Conservation (phyloP, 2,888 invertebrate species). For the Brachyptera risi region DNA sequence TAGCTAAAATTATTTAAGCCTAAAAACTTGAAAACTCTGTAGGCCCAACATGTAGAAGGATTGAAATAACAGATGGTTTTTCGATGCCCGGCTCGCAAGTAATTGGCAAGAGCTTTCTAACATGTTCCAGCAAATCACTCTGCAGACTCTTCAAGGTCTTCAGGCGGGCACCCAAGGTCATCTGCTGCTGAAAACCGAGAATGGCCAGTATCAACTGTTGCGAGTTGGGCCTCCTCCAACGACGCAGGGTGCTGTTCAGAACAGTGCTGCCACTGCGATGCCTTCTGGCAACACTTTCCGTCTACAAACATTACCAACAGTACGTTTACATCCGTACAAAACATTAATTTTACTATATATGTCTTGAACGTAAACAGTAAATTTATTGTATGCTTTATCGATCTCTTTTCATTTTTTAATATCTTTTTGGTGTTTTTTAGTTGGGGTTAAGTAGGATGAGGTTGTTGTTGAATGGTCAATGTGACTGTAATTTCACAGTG, state of each 20-base stretch:
- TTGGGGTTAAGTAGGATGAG: not conserved
- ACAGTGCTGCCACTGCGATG: conserved; percentile 41
- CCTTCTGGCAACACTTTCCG: conserved; percentile 58
- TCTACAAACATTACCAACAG: conserved; percentile 81
- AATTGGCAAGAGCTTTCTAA: too few relatives aligned
- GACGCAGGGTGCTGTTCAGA: conserved; percentile 45
- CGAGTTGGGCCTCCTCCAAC: conserved; percentile 78
- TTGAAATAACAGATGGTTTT: too few relatives aligned
- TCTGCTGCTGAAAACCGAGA: conserved; percentile 92
- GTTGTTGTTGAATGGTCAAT: not conserved
- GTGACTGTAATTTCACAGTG: too few relatives aligned
- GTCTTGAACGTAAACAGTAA: too few relatives aligned
- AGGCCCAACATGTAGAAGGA: too few relatives aligned
- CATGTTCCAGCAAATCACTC: conserved; percentile 66
- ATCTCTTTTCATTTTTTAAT: too few relatives aligned
- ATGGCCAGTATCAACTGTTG: conserved; percentile 91
- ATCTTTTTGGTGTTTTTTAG: not conserved
- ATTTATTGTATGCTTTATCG: too few relatives aligned
- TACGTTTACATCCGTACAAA: too few relatives aligned
- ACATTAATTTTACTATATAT: too few relatives aligned
- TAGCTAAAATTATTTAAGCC: too few relatives aligned
- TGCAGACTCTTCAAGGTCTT: conserved; percentile 80
- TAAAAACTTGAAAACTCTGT: too few relatives aligned
- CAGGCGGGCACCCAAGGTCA: conserved; percentile 86
- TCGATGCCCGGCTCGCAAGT: too few relatives aligned